Evolutionary conservation across 2,113 vertebrate species (phyloP), one percentile per base, ranked within the genome.

Genomic region (Menura novaehollandiae): DNA sequence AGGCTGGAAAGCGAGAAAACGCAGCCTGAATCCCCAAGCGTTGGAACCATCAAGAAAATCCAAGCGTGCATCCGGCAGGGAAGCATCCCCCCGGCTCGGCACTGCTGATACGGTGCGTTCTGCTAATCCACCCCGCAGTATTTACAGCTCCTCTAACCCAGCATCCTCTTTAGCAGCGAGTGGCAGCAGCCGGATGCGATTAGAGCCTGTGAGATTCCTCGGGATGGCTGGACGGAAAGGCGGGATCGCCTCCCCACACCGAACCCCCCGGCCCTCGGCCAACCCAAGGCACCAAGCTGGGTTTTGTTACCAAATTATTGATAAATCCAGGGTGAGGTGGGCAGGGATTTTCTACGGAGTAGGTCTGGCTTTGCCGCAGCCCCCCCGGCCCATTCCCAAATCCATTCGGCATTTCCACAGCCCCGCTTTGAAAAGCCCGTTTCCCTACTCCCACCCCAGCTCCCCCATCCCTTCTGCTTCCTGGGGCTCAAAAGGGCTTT

Each of bases 281-380:
- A 1, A 8, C 3, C 30, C 4, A 0, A 32, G 2, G 13, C 26
- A 28, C 13, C 1, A 0, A n/a, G 3, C 1, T 37, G 53, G 28
- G 46, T 9, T 64, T 74, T 51, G 5, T 68, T 32, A 15, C 5
- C 30, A 9, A 76, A 11, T 51, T 51, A 30, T 43, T 23, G 51
- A 46, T 47, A 81, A 92, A 63, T 9, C 12, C 11, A 8, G 12
- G 37, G 11, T 2, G 11, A 75, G 51, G 24, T 3, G 49, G 22
- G 58, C 41, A 28, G 53, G 28, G 59, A 30, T 30, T 67, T 73
- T 30, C 6, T 9, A 0, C 0, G 14, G 33, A 21, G 32, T 18
- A 10, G 41, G 4, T 24, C 14, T n/a, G 46, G 33, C 17, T 83
- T 75, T 60, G 22, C 41, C 53, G 46, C 66, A 72, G 18, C 19